Evolutionary conservation across 2,888 invertebrate genomes (phyloP), one percentile per base, ranked within the genome.

Genomic region (Lissonota sp.): DNA sequence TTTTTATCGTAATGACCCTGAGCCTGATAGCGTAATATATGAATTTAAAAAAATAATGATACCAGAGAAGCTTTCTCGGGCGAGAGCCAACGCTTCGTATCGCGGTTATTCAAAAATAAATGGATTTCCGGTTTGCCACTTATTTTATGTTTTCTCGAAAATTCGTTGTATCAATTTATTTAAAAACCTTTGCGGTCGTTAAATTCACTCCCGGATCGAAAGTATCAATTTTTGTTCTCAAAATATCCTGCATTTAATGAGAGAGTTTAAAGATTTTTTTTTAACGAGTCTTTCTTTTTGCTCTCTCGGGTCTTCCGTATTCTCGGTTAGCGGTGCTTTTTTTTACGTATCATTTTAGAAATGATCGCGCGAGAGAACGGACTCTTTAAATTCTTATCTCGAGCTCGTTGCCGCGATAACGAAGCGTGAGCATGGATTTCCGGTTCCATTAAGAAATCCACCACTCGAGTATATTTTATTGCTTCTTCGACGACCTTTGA

Each of bases 41-140:
- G 49, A 10, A 49, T 8, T 7, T 14, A 5, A 26, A 6, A 12
- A 76, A 49, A 51, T 55, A 55, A 26, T 64, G 76, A 80, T 64
- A 51, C 63, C 26, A 26, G n/a, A 26, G 26, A 26, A 26, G 26
- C 26, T 26, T 26, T 26, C 3, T 26, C 26, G 26, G 26, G 49
- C 3, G 26, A 10, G 14, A 12, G 66, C 51, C 51, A 66, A n/a
- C 12, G 39, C 26, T 12, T 7, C 14, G 14, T 12, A 49, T 53
- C 14, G 26, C 1, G 6, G 16, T 53, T 12, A 53, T 14, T 53
- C 53, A 53, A 6, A 73, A 72, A 64, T 76, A 79, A 26, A 79
- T 76, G 69, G 76, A 76, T 82, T 82, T 82, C 82, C 82, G 82
- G 82, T 79, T 82, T 26, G 26, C 72, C 76, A 82, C 79, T 39